These are phyloP conservation scores for Lithophane socia DNA, from an alignment of 2,888 invertebrate species.

Conservation along the genomic window DNA sequence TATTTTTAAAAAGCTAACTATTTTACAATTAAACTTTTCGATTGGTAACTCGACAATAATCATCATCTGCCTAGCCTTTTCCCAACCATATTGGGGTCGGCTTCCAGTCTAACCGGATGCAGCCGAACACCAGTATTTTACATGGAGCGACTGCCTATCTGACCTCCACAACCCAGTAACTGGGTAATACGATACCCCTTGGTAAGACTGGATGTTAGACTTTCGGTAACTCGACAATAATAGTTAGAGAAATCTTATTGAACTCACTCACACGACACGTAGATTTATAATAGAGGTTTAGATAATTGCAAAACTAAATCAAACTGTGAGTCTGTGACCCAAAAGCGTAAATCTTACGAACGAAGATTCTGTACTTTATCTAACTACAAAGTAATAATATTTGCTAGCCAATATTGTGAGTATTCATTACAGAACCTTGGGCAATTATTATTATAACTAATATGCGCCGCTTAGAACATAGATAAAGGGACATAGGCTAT, in stretches of 20 bases:
- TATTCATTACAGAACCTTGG: slow-evolving; percentile 45
- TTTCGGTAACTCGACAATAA: too few species aligned
- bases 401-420: slow-evolving; percentile 31
- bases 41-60: too few species aligned
- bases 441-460: slow-evolving; percentile 47
- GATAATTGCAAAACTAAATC: slow-evolving; percentile 41
- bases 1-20: background rate
- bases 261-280: background rate
- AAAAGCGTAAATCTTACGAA: slow-evolving; percentile 29
- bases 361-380: slow-evolving; percentile 27
- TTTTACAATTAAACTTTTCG: too few species aligned
- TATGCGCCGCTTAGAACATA: slow-evolving; percentile 34
- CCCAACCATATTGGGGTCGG: too few species aligned
- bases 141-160: too few species aligned
- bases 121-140: too few species aligned
- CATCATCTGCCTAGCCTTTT: too few species aligned
- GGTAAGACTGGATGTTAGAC: too few species aligned
- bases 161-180: too few species aligned
- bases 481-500: slow-evolving; percentile 20
- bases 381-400: slow-evolving; percentile 42
- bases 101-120: too few species aligned
- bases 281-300: slow-evolving; percentile 2
- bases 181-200: too few species aligned
- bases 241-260: background rate
- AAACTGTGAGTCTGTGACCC: slow-evolving; percentile 30